phyloP scores from a whole-genome alignment of 2,888 invertebrate species.

The Nymphalis polychloros region DNA sequence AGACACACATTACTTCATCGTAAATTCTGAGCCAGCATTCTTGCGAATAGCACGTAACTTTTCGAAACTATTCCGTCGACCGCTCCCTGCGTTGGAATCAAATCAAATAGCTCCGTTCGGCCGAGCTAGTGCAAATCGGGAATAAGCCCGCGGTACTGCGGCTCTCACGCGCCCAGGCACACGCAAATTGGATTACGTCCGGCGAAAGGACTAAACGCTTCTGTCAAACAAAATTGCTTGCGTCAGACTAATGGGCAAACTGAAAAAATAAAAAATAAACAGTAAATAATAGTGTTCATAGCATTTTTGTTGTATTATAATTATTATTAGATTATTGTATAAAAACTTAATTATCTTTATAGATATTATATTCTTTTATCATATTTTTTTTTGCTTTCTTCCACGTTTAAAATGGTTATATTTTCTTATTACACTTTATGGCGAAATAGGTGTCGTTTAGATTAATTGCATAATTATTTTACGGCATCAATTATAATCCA shows the following conservation, averaged over 20 bases:
- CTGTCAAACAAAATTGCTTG: conserved; percentile 50
- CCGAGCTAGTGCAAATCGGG: conserved; percentile 45
- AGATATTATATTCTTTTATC: no score
- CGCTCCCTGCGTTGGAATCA: conserved; percentile 45
- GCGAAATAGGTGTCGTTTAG: no score
- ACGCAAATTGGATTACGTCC: conserved; percentile 58
- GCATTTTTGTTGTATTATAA: not conserved
- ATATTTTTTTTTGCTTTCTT: no score
- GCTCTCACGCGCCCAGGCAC: conserved; percentile 48
- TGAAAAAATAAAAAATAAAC: conserved; percentile 41
- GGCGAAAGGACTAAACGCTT: conserved; percentile 51
- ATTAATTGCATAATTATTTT: no score
- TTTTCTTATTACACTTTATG: no score
- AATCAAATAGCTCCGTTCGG: conserved; percentile 47
- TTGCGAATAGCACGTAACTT: conserved; percentile 41
- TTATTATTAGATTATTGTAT: no score
- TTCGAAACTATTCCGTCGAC: conserved; percentile 40
- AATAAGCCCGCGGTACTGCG: conserved; percentile 44
- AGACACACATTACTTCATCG: not conserved
- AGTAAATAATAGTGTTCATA: not conserved
- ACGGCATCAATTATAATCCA: no score
- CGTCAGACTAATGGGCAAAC: conserved; percentile 47
- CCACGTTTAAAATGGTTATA: no score
- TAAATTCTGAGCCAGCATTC: conserved; percentile 20
- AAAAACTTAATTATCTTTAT: no score